Evolutionary conservation across 2,113 vertebrate genomes (phyloP), one percentile per base, ranked within the genome.

Genomic region (Xenopus tropicalis): DNA sequence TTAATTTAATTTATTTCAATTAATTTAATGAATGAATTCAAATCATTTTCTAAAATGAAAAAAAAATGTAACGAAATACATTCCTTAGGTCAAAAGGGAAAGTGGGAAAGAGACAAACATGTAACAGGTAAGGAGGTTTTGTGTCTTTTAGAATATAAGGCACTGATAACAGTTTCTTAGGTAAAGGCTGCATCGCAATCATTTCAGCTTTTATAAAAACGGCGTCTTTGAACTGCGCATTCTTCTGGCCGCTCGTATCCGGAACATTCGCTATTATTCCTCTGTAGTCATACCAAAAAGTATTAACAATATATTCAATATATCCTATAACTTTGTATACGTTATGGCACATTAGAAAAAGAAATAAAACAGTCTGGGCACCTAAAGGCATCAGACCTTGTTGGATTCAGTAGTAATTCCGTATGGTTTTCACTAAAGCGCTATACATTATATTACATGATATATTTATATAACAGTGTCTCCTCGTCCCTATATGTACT

Each of bases 111-210:
- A 25, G 23, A 52, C n/a, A 82, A 82, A 71, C 80, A 57, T 78
- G 83, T 51, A 80, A 82, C 78, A 90, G 84, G 80, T 87, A 86
- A 79, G 89, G 87, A 89, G 88, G 90, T 90, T 91, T 86, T 89
- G 81, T 83, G 88, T 91, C 82, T 86, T 87, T 54, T 77, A 66
- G 83, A 85, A 89, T 85, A 87, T 93, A 93, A 93, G 92, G 92
- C 92, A 93, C 91, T 92, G 91, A 87, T 90, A 86, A 87, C 88
- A 90, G 88, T 91, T 88, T 91, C 90, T 92, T 91, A 91, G 89
- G 90, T 91, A 91, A 92, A 93, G 90, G 90, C 91, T 93, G 88
- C 86, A 83, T 90, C 87, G 88, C 85, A 89, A 89, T 85, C 83
- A 87, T 86, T 90, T 86, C 46, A 89, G 88, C 90, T 88, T 90